Conservation (phyloP, 2,888 invertebrate species). For the Apodemia hepburni region DNA sequence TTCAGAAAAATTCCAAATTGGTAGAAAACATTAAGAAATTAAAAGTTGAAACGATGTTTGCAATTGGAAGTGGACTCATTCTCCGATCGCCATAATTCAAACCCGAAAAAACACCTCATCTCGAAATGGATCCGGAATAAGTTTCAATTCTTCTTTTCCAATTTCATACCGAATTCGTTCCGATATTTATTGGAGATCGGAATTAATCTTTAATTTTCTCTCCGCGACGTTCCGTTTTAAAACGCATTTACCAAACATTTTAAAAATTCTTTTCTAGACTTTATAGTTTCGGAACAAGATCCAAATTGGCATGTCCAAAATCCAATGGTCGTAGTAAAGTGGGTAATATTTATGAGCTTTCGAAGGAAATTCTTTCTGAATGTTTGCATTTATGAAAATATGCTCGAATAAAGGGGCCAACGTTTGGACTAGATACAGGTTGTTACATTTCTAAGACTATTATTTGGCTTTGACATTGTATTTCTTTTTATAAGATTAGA, state of each 20-base stretch:
- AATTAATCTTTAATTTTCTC: conserved; percentile 75
- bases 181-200: conserved; percentile 73
- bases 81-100: conserved; percentile 44
- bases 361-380: conserved; percentile 76
- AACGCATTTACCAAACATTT: conserved; percentile 58
- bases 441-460: conserved; percentile 25
- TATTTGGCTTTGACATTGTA: background rate
- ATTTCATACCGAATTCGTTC: conserved; percentile 70
- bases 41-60: conserved; percentile 20
- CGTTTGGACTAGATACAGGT: conserved; percentile 41
- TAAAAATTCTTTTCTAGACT: conserved; percentile 34
- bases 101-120: conserved; percentile 68
- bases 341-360: conserved; percentile 79
- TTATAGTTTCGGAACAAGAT: conserved; percentile 33
- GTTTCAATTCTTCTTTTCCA: conserved; percentile 75
- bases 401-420: conserved; percentile 65
- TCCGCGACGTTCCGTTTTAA: conserved; percentile 59
- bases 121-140: conserved; percentile 73
- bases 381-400: conserved; percentile 80
- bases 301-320: conserved; percentile 33
- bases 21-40: conserved; percentile 26
- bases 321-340: conserved; percentile 61
- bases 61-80: conserved; percentile 21
- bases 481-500: background rate
- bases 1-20: conserved; percentile 16